These are phyloP conservation scores for Conopomorpha cramerella DNA, from an alignment of 1,140 invertebrate species.

Conservation along the genomic window DNA sequence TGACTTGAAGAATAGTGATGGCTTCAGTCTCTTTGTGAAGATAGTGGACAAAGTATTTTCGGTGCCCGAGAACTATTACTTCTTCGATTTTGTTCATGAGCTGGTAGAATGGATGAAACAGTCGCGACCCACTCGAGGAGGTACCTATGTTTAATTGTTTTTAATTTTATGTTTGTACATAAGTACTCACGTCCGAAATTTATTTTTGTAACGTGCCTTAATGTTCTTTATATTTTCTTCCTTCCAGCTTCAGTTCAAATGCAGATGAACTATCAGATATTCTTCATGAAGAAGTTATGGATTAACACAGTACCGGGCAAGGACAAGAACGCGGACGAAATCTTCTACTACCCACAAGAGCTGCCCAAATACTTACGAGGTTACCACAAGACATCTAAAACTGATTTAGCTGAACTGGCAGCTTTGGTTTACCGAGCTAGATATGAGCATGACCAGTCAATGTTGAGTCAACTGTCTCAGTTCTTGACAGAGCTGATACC, in stretches of 20 bases:
- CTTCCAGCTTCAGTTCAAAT: conserved; percentile 58
- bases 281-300: conserved; percentile 98
- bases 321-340: conserved; percentile 87
- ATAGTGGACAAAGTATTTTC: conserved; percentile 92
- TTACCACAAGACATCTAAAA: conserved; percentile 81
- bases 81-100: conserved; percentile 94
- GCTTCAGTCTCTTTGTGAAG: conserved; percentile 92
- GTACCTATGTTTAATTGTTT: conserved; percentile 45
- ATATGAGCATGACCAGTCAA: conserved; percentile 71
- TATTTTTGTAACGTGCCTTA: no score
- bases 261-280: conserved; percentile 88
- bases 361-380: conserved; percentile 89
- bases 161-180: conserved; percentile 5
- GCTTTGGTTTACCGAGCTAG: conserved; percentile 81
- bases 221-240: no score
- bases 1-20: conserved; percentile 75
- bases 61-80: conserved; percentile 90
- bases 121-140: conserved; percentile 74
- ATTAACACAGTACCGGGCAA: conserved; percentile 85
- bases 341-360: conserved; percentile 96
- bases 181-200: no score
- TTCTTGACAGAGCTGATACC: conserved; percentile 80
- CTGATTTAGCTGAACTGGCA: conserved; percentile 79
- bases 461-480: conserved; percentile 66
- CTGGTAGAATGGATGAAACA: conserved; percentile 85